Percentiles rank a stretch among this genome's conserved stretches.
phyloP scores from a whole-genome alignment of 2,113 vertebrate species.

The Myiagra hebetior region DNA sequence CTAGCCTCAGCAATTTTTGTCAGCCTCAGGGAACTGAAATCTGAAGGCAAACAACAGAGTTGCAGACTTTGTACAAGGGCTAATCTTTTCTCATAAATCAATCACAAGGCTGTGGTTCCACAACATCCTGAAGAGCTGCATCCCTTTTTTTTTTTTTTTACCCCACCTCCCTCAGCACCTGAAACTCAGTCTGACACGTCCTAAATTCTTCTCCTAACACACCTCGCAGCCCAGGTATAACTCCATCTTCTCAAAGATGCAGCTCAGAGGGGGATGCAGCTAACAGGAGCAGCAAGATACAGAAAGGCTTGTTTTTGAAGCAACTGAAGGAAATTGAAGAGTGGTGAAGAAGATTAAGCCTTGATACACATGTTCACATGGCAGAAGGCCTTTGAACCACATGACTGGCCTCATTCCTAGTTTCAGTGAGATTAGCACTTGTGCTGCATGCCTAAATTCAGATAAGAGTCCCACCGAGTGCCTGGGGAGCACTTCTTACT shows the following conservation, averaged over 20 bases:
- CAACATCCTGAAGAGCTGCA: neutral
- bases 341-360: neutral
- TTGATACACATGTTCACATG: neutral
- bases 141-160: neutral
- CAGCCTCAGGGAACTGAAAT: neutral
- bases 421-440: neutral
- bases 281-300: neutral
- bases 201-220: neutral
- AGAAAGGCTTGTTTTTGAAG: neutral
- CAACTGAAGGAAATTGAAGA: neutral
- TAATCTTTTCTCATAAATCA: neutral
- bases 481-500: neutral
- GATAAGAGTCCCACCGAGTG: neutral
- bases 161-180: neutral
- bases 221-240: neutral
- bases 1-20: neutral
- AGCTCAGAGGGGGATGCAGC: neutral
- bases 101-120: neutral
- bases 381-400: neutral
- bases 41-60: neutral
- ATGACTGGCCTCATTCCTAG: neutral
- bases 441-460: neutral
- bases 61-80: neutral
- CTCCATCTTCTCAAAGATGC: neutral
- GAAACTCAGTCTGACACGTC: neutral